These are phyloP conservation scores for Anolis sagrei DNA, from an alignment of 2,113 vertebrate species.

Conservation along the genomic window DNA sequence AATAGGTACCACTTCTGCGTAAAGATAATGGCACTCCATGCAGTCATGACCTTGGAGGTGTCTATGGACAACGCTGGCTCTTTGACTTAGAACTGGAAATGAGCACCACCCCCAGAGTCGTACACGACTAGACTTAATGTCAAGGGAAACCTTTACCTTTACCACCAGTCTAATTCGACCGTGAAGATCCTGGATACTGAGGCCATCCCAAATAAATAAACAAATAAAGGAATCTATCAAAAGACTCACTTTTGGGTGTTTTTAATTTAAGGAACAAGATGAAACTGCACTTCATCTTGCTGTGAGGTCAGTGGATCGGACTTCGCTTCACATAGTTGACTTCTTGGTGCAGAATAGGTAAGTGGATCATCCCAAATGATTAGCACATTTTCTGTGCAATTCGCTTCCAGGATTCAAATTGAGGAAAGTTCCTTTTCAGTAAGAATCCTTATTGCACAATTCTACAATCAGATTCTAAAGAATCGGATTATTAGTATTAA, in stretches of 20 bases:
- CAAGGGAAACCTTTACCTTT: too few species aligned
- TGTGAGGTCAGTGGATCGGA: constrained; percentile 91
- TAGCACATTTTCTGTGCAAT: background rate
- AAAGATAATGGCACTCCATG: too few species aligned
- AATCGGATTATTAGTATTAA: background rate
- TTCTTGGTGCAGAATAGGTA: constrained; percentile 96
- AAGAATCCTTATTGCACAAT: constrained; percentile 9
- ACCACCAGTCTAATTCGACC: too few species aligned
- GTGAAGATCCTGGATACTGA: background rate
- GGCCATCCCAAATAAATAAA: too few species aligned
- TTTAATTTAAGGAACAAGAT: constrained; percentile 86
- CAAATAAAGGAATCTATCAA: background rate
- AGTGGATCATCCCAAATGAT: constrained; percentile 8
- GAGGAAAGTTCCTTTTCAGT: background rate
- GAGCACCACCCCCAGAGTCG: too few species aligned
- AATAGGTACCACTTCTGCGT: too few species aligned
- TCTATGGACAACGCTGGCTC: too few species aligned
- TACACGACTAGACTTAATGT: too few species aligned
- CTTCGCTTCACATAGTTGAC: constrained; percentile 96
- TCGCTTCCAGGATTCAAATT: background rate
- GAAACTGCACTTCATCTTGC: constrained; percentile 95
- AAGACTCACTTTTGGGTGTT: constrained; percentile 14
- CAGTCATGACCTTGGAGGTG: too few species aligned
- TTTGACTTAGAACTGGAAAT: too few species aligned
- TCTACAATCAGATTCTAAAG: background rate